A percentile compares a stretch with the other conserved stretches of the same genome.
Conservation (phyloP, 1,140 invertebrate species). For the Drosophila sucinea region DNA sequence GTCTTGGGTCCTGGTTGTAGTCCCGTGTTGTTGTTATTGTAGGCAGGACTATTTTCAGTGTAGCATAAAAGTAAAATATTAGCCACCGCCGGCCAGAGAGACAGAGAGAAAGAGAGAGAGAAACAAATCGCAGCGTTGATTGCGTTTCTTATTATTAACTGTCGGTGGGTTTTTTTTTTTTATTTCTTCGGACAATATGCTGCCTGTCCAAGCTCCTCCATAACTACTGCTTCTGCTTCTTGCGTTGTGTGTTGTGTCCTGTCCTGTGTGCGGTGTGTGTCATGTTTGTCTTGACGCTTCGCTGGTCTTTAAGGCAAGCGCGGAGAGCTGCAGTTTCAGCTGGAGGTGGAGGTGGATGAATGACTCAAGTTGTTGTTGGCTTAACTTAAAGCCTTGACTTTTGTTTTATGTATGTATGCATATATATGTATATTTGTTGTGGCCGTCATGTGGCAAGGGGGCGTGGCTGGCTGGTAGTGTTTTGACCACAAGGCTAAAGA, state of each 20-base stretch:
- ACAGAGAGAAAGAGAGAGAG: slow-evolving; percentile 34
- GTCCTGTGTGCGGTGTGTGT: slow-evolving; percentile 32
- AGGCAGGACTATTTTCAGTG: slow-evolving; percentile 68
- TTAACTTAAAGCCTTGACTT: slow-evolving; percentile 30
- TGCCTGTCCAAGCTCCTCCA: slow-evolving; percentile 49
- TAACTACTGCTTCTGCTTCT: not conserved
- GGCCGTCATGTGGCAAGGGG: not conserved
- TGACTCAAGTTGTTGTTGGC: slow-evolving; percentile 30
- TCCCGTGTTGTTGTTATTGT: slow-evolving; percentile 62
- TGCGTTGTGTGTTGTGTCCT: not conserved
- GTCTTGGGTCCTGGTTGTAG: slow-evolving; percentile 39
- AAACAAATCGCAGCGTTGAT: slow-evolving; percentile 82
- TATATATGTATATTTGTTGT: not conserved
- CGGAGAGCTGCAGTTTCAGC: not conserved
- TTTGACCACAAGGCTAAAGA: slow-evolving; percentile 4
- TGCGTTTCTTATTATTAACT: slow-evolving; percentile 83
- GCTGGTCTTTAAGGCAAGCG: slow-evolving; percentile 29
- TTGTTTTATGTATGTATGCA: slow-evolving; percentile 30
- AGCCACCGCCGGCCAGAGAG: slow-evolving; percentile 51
- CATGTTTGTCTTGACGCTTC: slow-evolving; percentile 80
- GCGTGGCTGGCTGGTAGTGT: slow-evolving; percentile 8
- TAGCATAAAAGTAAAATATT: slow-evolving; percentile 64
- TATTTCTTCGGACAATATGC: slow-evolving; percentile 61
- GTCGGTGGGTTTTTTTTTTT: slow-evolving; percentile 54
- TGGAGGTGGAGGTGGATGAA: slow-evolving; percentile 1